A percentile compares a stretch with the other conserved stretches of the same genome.
Conservation (phyloP, 2,888 invertebrate species). For the Drosophila mercatorum region DNA sequence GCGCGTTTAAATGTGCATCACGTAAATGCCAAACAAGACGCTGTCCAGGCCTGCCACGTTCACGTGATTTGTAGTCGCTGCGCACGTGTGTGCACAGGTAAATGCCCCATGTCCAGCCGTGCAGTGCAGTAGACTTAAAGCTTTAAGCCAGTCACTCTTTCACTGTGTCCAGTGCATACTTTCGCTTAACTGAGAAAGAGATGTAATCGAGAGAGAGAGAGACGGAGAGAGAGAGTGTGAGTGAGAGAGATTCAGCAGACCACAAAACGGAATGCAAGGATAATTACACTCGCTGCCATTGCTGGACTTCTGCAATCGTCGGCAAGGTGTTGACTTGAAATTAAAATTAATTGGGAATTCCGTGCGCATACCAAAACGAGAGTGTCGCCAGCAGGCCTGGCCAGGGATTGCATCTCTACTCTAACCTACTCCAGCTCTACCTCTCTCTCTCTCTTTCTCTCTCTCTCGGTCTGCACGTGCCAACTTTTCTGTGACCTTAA, state of each 20-base stretch:
- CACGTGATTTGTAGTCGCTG: conserved; percentile 66
- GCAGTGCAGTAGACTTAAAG: conserved; percentile 36
- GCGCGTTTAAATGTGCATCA: conserved; percentile 75
- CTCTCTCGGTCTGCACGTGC: conserved; percentile 8
- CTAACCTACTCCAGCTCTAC: neutral
- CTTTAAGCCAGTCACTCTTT: conserved; percentile 28
- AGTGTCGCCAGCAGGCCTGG: conserved; percentile 61
- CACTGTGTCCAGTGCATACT: conserved; percentile 31
- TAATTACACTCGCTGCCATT: conserved; percentile 58
- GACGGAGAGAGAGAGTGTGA: neutral
- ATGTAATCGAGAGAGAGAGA: conserved; percentile 21
- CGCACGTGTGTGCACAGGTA: conserved; percentile 49
- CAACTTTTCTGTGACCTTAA: conserved; percentile 39
- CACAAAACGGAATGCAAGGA: conserved; percentile 65
- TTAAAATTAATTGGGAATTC: conserved; percentile 83
- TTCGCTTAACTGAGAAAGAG: conserved; percentile 53
- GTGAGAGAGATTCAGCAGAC: conserved; percentile 33
- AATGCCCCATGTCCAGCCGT: conserved; percentile 51
- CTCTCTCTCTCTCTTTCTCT: neutral
- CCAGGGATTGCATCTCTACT: conserved; percentile 31
- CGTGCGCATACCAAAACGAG: conserved; percentile 71
- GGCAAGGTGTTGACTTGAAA: conserved; percentile 82
- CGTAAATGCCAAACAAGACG: conserved; percentile 75
- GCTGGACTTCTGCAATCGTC: conserved; percentile 49
- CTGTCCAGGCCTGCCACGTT: conserved; percentile 53